These are phyloP conservation scores for Hiodon tergisus DNA, from an alignment of 2,113 vertebrate species.

Conservation along the genomic window DNA sequence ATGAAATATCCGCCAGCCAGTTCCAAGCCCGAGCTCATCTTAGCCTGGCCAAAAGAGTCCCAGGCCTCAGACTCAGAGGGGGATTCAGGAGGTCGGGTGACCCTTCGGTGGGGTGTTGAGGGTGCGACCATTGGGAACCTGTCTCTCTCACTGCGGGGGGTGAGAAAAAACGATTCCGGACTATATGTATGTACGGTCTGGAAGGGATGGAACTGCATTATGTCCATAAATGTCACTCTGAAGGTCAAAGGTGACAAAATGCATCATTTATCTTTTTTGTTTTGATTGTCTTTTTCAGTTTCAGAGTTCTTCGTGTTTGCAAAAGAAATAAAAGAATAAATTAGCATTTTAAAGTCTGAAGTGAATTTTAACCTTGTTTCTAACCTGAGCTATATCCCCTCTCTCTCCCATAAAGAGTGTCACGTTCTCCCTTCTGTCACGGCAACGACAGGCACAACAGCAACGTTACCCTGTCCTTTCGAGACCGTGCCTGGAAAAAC, in stretches of 20 bases:
- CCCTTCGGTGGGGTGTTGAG: constrained; percentile 9
- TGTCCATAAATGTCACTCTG: constrained; percentile 30
- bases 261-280: background rate
- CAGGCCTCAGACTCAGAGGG: background rate
- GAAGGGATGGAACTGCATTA: constrained; percentile 26
- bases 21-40: background rate
- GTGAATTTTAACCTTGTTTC: background rate
- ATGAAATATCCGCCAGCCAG: background rate
- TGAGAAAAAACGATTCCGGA: constrained; percentile 33
- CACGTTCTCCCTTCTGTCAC: background rate
- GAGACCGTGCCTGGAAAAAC: background rate
- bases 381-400: background rate
- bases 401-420: constrained; percentile 35
- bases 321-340: too few relatives aligned
- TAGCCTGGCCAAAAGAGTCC: constrained; percentile 19
- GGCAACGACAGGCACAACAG: background rate
- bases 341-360: background rate
- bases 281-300: background rate
- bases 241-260: constrained; percentile 45
- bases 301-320: too few relatives aligned
- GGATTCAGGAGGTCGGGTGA: background rate
- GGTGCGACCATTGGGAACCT: constrained; percentile 4
- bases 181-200: constrained; percentile 38
- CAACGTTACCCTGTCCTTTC: constrained; percentile 29
- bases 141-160: constrained; percentile 26